Conservation (phyloP, 2,113 vertebrate genomes). For the Coptodon bakossiorum region DNA sequence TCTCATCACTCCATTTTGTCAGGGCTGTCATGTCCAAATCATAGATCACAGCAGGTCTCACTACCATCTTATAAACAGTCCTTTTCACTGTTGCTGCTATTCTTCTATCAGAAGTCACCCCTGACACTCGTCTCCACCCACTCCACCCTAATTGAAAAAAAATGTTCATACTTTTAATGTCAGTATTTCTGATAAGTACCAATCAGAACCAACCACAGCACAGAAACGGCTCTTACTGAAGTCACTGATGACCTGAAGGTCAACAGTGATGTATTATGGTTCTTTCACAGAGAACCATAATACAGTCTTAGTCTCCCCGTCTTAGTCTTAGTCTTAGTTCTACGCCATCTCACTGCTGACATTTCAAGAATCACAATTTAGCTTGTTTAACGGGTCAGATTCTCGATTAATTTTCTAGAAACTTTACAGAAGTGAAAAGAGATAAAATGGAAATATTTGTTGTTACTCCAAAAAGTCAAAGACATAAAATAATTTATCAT, state of each 20-base stretch:
- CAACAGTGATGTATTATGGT: background rate
- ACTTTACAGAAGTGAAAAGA: background rate
- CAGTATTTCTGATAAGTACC: background rate
- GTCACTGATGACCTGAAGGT: background rate
- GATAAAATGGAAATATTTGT: background rate
- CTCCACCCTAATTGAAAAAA: background rate
- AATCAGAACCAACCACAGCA: background rate
- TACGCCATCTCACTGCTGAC: background rate
- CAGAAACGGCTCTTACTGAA: background rate
- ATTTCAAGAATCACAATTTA: background rate
- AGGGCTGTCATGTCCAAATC: background rate
- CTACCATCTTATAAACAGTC: background rate
- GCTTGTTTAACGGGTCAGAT: background rate
- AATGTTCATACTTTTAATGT: background rate
- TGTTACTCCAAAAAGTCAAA: background rate
- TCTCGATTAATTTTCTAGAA: background rate
- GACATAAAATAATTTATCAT: background rate
- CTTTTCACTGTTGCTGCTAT: background rate
- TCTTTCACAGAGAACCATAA: background rate
- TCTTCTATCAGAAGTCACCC: background rate
- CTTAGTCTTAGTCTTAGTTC: too few species aligned
- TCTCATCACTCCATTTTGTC: background rate
- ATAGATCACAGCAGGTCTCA: background rate
- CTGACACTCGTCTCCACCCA: background rate
- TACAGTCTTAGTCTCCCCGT: too few species aligned